Conservation (phyloP, 1,140 invertebrate genomes). For the Apocrypta bakeri region DNA sequence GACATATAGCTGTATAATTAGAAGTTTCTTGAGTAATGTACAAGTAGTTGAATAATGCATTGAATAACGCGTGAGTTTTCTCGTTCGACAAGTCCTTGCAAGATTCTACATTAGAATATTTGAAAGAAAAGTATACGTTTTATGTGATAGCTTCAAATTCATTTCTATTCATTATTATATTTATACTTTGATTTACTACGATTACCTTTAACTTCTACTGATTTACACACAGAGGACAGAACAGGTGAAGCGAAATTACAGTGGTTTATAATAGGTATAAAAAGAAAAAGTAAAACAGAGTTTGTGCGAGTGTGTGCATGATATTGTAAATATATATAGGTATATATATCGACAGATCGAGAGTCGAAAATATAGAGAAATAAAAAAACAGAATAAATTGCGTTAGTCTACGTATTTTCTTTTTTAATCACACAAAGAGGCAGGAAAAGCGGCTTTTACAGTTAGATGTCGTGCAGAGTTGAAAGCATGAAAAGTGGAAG, state of each 20-base stretch:
- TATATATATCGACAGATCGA: conserved; percentile 33
- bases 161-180: too few species aligned
- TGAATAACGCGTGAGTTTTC: background rate
- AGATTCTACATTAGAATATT: too few species aligned
- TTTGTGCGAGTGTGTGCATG: background rate
- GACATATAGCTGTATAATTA: background rate
- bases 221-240: too few species aligned
- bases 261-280: too few species aligned
- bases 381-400: background rate
- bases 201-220: too few species aligned
- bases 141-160: background rate
- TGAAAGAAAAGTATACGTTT: too few species aligned
- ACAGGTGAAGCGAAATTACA: too few species aligned
- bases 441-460: conserved; percentile 27
- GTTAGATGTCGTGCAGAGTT: conserved; percentile 45
- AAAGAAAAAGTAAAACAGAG: background rate
- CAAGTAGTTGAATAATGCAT: background rate
- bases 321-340: background rate
- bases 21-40: background rate
- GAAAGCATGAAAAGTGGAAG: conserved; percentile 42
- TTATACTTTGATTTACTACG: too few species aligned
- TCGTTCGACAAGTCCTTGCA: too few species aligned
- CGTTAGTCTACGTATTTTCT: conserved; percentile 33
- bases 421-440: conserved; percentile 28
- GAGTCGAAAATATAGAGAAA: conserved; percentile 27